Conservation (phyloP, 1,140 invertebrate species). For the Solen grandis region DNA sequence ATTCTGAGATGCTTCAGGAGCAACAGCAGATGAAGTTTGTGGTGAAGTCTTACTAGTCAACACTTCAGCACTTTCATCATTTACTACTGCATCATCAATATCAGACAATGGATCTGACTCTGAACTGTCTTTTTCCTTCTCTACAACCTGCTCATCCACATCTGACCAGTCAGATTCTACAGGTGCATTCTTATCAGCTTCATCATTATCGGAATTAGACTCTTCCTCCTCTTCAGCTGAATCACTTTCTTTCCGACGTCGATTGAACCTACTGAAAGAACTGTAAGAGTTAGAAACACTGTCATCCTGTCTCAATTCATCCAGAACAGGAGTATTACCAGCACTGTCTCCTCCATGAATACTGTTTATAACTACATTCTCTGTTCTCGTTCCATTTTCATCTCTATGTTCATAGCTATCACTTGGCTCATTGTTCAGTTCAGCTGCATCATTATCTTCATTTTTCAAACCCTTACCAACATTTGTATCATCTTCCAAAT, state of each 20-base stretch:
- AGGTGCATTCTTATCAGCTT: neutral
- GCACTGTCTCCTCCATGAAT: too few relatives aligned
- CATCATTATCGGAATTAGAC: slow-evolving; percentile 10
- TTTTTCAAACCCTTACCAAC: neutral
- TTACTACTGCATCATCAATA: neutral
- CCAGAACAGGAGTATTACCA: too few relatives aligned
- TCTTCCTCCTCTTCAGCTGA: slow-evolving; percentile 31
- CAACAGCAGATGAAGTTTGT: slow-evolving; percentile 1
- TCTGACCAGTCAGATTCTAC: neutral
- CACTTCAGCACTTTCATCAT: neutral
- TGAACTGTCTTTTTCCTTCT: slow-evolving; percentile 10
- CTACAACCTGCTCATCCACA: neutral
- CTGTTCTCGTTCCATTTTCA: slow-evolving; percentile 16
- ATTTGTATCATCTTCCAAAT: neutral
- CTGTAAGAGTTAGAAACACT: slow-evolving; percentile 48
- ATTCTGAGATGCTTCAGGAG: neutral
- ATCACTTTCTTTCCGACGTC: slow-evolving; percentile 20
- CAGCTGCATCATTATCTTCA: neutral
- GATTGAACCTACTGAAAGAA: slow-evolving; percentile 50
- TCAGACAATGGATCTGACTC: neutral
- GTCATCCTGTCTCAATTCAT: slow-evolving; percentile 42
- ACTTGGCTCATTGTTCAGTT: neutral
- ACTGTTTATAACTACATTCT: too few relatives aligned
- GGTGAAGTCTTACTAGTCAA: too few relatives aligned
- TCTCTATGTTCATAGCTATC: slow-evolving; percentile 18